phyloP scores from a whole-genome alignment of 2,113 vertebrate genomes.

The Emydura subglobosa region DNA sequence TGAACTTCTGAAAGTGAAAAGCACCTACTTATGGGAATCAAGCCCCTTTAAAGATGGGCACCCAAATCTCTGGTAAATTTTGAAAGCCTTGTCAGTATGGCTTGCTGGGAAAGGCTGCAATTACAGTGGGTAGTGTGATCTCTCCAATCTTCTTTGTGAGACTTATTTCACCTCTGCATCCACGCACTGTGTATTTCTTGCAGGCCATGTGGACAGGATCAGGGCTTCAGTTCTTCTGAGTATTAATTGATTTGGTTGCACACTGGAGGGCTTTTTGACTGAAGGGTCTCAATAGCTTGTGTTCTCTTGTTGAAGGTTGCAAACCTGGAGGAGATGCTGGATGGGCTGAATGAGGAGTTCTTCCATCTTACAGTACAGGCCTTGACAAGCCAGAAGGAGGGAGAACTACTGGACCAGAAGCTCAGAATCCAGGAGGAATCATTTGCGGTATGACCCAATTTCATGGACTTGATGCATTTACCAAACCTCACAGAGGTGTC shows the following conservation, averaged over 20 bases:
- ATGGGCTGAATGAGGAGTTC: constrained; percentile 80
- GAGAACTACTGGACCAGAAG: constrained; percentile 51
- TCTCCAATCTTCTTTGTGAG: not conserved
- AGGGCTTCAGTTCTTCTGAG: not conserved
- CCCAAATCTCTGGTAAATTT: not conserved
- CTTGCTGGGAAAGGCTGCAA: not conserved
- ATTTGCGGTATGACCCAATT: constrained; percentile 54
- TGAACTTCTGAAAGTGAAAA: not conserved
- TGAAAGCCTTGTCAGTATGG: not conserved
- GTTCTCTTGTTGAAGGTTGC: not conserved
- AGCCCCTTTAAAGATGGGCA: not conserved
- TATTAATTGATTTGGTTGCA: not conserved
- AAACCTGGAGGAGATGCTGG: constrained; percentile 77
- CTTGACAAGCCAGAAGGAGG: constrained; percentile 3
- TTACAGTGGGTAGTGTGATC: not conserved
- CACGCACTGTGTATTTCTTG: not conserved
- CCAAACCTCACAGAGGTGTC: not conserved
- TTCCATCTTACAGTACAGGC: constrained; percentile 73
- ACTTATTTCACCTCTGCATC: not conserved
- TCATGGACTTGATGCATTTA: not conserved
- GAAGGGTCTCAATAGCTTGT: not conserved
- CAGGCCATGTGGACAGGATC: not conserved
- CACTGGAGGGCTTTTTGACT: not conserved
- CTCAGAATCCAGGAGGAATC: not conserved
- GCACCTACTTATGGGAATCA: not conserved